Base-by-base conservation (phyloP, 2,113 vertebrate species). In the Sisor rabdophorus region DNA sequence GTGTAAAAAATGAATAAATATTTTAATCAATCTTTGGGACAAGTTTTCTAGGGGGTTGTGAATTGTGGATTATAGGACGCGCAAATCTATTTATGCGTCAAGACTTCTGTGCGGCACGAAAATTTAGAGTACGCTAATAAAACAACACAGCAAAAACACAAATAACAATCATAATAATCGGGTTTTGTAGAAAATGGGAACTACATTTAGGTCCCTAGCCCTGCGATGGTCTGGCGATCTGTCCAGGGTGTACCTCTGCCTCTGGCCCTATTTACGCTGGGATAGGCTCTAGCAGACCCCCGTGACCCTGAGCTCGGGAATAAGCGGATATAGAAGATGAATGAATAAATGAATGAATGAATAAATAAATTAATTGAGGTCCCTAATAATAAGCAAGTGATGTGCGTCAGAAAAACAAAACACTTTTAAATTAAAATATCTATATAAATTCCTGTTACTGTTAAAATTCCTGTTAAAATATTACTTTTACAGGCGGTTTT, bases 11-110 rank as follows among this genome's bases (percentile, higher is more conserved):
- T 53, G 17, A 28, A 6, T 4, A 10, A 48, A 19, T 10, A 26
- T 10, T 16, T 54, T 24, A 20, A 48, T 11, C 4, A 71, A 44
- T 15, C 48, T 52, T 40, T 32, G 30, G 64, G 55, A 28, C 36
- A 6, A 36, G 17, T 36, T 36, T 36, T 36, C 32, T 3, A 4
- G 32, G 48, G 68, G 71, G 72, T 54, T n/a, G n/a, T 76, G n/a
- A 56, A 78, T 63, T 76, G 24, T 58, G 67, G 76, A 70, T 78
- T 9, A 59, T 80, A 12, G 56, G 47, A 71, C 19, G 11, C 47
- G 53, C 53, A 72, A 52, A 74, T 53, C 19, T 74, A 44, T 74
- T n/a, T 40, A 13, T 2, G 17, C 10, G n/a, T 19, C 13, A 15
- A 52, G 48, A 15, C 11, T 19, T 22, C 2, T 52, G 52, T 15